Base-by-base conservation (phyloP, 2,797 vertebrate species). In the Acanthurus leucopareius region DNA sequence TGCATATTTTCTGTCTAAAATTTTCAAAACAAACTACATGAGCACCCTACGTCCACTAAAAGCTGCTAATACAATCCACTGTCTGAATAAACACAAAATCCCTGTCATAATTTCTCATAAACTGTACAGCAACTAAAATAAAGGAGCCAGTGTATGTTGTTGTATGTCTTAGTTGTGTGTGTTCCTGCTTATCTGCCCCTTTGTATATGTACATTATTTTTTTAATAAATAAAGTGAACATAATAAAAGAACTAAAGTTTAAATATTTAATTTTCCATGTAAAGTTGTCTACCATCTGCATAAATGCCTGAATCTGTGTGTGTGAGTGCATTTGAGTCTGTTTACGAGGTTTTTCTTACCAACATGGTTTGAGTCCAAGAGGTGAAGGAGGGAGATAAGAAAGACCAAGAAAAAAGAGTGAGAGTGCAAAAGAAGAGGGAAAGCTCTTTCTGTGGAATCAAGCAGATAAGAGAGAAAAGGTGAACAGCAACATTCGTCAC, bases 401-500 rank as follows among this genome's bases (percentile, higher is more conserved):
- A 35, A 65, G 80, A 82, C 9, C 73, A 87, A 79, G 91, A 86
- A 91, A 83, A 57, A 60, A n/a, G 52, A 64, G 69, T 58, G 69
- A 77, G 59, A 72, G 67, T 77, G 74, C 67, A 7, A 70, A 79
- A 84, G 91, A 88, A 71, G 73, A 83, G 64, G 64, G 77, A 84
- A 75, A 68, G 10, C 88, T 82, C 91, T 93, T 86, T 82, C 91
- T 92, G 94, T 94, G 95, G 91, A 84, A 90, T 92, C 91, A 93
- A 90, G 92, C 80, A 95, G 96, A 97, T 97, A 97, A 97, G 96
- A 94, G 77, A 84, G 90, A 93, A 94, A 94, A 95, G 95, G 96
- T 96, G 95, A 96, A 95, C 94, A 94, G 92, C 93, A 96, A 95
- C 95, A 96, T 95, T 96, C 95, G 95, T 96, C 94, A 94, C 62